A percentile compares a stretch with the other conserved stretches of the same genome.
phyloP scores from a whole-genome alignment of 2,888 invertebrate genomes.

The Elgonia sp. region DNA sequence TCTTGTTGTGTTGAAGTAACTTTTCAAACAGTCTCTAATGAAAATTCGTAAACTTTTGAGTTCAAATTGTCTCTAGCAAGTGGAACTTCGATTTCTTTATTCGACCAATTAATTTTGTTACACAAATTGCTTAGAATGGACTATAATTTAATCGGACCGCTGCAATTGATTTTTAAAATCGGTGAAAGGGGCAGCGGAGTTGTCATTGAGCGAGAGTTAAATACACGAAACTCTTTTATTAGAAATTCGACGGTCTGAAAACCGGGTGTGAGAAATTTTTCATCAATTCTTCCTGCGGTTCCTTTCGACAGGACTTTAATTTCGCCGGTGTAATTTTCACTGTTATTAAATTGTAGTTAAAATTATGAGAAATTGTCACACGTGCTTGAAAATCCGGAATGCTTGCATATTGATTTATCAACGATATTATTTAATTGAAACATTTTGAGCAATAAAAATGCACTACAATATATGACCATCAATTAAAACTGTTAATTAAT shows the following conservation, averaged over 20 bases:
- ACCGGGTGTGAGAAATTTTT: neutral
- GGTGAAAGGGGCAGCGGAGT: neutral
- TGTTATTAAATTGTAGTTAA: no score
- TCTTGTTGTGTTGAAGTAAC: conserved; percentile 11
- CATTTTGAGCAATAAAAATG: neutral
- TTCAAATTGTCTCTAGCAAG: neutral
- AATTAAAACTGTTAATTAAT: neutral
- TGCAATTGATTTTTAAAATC: neutral
- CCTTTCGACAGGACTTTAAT: no score
- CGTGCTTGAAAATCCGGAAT: neutral
- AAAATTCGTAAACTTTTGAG: conserved; percentile 10
- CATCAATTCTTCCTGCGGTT: no score
- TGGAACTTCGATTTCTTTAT: neutral
- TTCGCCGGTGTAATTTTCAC: no score
- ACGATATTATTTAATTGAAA: neutral
- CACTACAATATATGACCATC: neutral
- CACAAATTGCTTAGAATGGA: conserved; percentile 6
- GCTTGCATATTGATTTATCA: neutral
- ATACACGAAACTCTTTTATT: neutral
- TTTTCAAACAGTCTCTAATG: conserved; percentile 4
- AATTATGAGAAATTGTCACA: no score
- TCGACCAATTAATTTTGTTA: conserved; percentile 8
- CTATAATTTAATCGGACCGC: neutral
- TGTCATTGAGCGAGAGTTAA: neutral
- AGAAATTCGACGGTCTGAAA: neutral